Base-by-base conservation (phyloP, 2,113 vertebrate genomes). In the Sinocyclocheilus anophthalmus region DNA sequence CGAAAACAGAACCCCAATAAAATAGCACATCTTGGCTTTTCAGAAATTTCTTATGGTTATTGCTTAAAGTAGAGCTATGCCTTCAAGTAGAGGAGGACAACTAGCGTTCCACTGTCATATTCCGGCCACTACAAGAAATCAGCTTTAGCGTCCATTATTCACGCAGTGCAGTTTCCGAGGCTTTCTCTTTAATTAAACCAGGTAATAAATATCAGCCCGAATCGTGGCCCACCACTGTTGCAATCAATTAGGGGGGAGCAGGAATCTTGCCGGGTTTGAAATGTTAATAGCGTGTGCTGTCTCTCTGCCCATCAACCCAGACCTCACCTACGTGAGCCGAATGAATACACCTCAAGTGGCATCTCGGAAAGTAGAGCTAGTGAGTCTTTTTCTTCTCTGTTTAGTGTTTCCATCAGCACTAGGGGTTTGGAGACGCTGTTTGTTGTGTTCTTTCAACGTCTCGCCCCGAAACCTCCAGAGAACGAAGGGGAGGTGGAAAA, bases 101-200 rank as follows among this genome's bases (percentile, higher is more conserved):
- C n/a, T 61, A 55, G 30, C 3, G 7, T 76, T 55, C 57, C 37
- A 30, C 11, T 18, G 11, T 61, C 73, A 26, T 22, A 42, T 77
- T 59, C 37, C 18, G 1, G 22, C 16, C 42, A 30, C 59, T 39
- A n/a, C 67, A 72, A 82, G 83, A 39, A 87, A 84, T 67, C 42
- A 72, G 57, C 50, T 39, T 76, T 33, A 22, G 76, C 18, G 61
- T 77, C 86, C 65, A 81, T 86, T 89, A 86, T 63, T 82, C 87
- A 78, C 69, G 5, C 77, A 37, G 77, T 8, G 61, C 82, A 84
- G 57, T 73, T 89, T 84, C 76, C 26, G 24, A 86, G 81, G 85
- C 88, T 89, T 85, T 90, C 87, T 87, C 88, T 88, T 90, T 91
- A 90, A 91, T 92, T 90, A 91, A 90, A 84, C 76, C 81, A 18